Evolutionary conservation across 2,113 vertebrate genomes (phyloP), one percentile per base, ranked within the genome.

Genomic region (Dinomys branickii): DNA sequence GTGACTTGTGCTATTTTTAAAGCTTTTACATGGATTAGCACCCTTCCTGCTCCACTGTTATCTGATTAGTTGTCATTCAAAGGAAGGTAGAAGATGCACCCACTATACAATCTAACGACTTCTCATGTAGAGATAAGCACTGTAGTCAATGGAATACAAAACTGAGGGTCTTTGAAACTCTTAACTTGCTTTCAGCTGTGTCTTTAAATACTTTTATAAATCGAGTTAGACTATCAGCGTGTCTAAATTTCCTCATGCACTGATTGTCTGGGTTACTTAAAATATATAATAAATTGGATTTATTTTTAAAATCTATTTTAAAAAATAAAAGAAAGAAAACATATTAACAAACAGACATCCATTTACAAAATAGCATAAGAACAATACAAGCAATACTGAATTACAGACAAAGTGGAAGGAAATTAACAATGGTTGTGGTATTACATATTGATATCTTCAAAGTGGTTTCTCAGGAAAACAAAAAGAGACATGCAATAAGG

Each of bases 1-100:
- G 69, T 85, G 47, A 17, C 61, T 35, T 92, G 61, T 90, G 61
- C 61, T 89, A 82, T 83, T 85, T 82, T 91, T 54, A 90, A 94
- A 92, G 83, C 38, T 96, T 92, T 96, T 94, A 94, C 84, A 63
- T 63, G 26, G 50, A 96, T 97, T 94, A 90, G 38, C n/a, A 85
- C 56, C 75, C 22, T 88, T 69, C 41, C 20, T 94, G 65, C 19
- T 95, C n/a, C 58, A 90, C 35, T 19, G 38, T 94, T 44, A 95
- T 81, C 38, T 88, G 75, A 90, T 81, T 81, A 97, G 50, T 71
- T 92, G 84, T 90, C 84, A 89, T 92, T 96, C 85, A 90, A 82
- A 88, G 35, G 19, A 90, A 88, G 75, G 59, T 12, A 22, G 30
- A 92, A 93, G 35, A 96, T 65, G n/a, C 95, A 93, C 69, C 35